Conservation (phyloP, 1,140 invertebrate species). For the Gryllus bimaculatus region DNA sequence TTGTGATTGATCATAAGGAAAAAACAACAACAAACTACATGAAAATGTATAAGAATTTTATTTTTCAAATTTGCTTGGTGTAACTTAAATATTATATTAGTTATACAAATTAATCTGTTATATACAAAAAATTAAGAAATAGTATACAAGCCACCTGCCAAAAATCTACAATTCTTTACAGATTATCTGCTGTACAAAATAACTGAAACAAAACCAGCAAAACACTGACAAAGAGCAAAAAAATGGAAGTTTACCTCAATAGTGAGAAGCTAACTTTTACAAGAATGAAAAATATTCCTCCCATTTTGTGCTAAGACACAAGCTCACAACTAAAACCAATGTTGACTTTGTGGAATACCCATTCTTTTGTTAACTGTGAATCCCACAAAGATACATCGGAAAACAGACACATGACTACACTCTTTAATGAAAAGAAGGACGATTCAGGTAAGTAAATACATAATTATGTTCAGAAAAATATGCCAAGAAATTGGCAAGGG, state of each 20-base stretch:
- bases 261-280: neutral
- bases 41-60: constrained; percentile 9
- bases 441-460: neutral
- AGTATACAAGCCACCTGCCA: constrained; percentile 7
- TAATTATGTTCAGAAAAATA: neutral
- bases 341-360: too few relatives aligned
- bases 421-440: too few relatives aligned
- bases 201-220: neutral
- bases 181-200: neutral
- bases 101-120: constrained; percentile 21
- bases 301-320: neutral
- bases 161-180: constrained; percentile 10
- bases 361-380: too few relatives aligned
- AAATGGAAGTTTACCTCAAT: neutral
- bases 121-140: constrained; percentile 21
- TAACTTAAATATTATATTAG: constrained; percentile 19
- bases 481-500: neutral
- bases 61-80: constrained; percentile 18
- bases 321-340: neutral
- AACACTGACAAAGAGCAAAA: constrained; percentile 13
- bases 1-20: neutral
- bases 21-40: neutral
- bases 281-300: neutral
- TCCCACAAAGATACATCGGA: too few relatives aligned
- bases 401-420: too few relatives aligned